These are phyloP conservation scores for Urophycis tenuis DNA, from an alignment of 2,797 vertebrate genomes.

Conservation along the genomic window DNA sequence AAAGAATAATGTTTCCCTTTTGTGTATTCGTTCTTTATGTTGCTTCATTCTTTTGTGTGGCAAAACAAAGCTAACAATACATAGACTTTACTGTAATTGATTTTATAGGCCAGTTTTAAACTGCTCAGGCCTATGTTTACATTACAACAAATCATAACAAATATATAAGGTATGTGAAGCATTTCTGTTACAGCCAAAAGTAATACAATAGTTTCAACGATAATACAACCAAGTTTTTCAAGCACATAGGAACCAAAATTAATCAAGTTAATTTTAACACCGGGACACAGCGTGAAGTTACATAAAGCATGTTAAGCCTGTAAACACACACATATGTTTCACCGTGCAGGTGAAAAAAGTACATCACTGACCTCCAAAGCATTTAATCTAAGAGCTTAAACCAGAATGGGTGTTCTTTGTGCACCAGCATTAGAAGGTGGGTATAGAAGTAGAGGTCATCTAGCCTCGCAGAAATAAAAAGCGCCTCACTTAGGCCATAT, in stretches of 20 bases:
- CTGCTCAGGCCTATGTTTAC: not conserved
- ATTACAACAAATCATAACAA: too few species aligned
- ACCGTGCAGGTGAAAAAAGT: not conserved
- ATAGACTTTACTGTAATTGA: not conserved
- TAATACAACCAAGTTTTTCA: too few species aligned
- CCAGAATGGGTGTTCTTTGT: not conserved
- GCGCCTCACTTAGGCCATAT: slow-evolving; percentile 61
- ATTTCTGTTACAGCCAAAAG: too few species aligned
- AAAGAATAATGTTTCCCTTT: not conserved
- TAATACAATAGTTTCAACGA: too few species aligned
- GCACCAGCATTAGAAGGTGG: slow-evolving; percentile 16
- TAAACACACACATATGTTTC: not conserved
- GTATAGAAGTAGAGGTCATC: slow-evolving; percentile 47
- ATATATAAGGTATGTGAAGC: too few species aligned
- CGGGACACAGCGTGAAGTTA: too few species aligned
- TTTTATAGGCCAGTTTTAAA: not conserved
- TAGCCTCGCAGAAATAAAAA: slow-evolving; percentile 32
- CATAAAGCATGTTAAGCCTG: not conserved
- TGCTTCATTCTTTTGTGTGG: not conserved
- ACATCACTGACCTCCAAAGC: not conserved
- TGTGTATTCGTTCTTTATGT: not conserved
- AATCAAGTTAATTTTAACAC: not conserved
- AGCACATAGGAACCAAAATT: not conserved
- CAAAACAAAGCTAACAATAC: not conserved
- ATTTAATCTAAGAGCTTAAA: not conserved